Evolutionary conservation across 2,113 vertebrate genomes (phyloP).

Genomic region (Poeciliopsis retropinna): DNA sequence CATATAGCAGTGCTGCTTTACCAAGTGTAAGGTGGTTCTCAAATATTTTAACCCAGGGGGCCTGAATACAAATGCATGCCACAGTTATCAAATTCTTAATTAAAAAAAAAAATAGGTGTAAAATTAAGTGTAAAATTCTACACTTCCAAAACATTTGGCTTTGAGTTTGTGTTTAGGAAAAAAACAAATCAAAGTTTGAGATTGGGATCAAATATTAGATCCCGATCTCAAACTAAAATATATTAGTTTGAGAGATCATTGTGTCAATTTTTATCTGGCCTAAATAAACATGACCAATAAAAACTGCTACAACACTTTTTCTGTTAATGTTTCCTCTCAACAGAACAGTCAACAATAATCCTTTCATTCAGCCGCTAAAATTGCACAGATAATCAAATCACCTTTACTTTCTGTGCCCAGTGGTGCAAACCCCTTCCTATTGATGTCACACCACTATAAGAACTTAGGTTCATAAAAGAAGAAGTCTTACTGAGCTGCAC

Average conservation of each 20-base stretch:
- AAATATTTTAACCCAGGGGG: not conserved
- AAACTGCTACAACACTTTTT: not conserved
- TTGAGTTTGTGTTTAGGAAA: not conserved
- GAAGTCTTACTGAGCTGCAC: conserved; percentile 42
- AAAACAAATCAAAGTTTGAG: too few species aligned
- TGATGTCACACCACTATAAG: conserved; percentile 39
- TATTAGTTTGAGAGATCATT: conserved; percentile 2
- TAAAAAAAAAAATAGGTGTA: too few species aligned
- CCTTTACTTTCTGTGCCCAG: conserved; percentile 3
- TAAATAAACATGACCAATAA: conserved; percentile 8
- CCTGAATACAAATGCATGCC: not conserved
- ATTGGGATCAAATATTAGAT: too few species aligned
- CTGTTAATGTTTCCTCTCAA: conserved; percentile 11
- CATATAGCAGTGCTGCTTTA: too few species aligned
- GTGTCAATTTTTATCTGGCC: conserved; percentile 22
- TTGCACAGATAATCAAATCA: conserved; percentile 40
- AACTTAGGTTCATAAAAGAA: conserved; percentile 48
- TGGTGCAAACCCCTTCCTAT: conserved; percentile 21
- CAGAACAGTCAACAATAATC: conserved; percentile 27
- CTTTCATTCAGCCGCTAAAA: conserved; percentile 48
- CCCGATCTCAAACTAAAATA: too few species aligned
- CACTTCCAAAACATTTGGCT: not conserved
- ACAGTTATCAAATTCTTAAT: not conserved
- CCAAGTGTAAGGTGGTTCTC: not conserved
- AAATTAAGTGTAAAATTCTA: not conserved